A percentile compares a stretch with the other conserved stretches of the same genome.
phyloP scores from a whole-genome alignment of 2,113 vertebrate species.

The Lophotis ruficrista region DNA sequence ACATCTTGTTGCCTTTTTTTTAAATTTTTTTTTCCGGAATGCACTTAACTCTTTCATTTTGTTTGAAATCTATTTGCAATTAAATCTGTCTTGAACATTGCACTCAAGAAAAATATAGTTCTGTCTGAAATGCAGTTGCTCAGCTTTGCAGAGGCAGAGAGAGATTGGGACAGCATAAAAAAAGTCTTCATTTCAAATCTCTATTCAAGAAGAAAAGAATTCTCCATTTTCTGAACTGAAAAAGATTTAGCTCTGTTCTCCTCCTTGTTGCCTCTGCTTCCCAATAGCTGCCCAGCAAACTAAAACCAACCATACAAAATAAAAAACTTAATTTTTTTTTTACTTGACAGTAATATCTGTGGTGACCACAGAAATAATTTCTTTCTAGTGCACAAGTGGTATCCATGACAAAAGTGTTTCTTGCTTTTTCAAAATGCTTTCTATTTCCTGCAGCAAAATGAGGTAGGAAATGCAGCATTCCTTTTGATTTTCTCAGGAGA shows the following conservation, averaged over 20 bases:
- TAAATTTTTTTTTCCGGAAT: background rate
- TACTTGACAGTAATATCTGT: background rate
- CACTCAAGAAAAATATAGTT: background rate
- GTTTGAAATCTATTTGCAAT: constrained; percentile 11
- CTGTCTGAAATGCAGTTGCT: background rate
- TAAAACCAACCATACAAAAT: background rate
- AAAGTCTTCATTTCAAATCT: background rate
- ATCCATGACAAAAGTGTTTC: background rate
- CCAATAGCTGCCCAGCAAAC: background rate
- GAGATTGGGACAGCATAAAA: background rate
- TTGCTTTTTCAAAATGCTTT: background rate
- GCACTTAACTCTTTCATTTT: background rate
- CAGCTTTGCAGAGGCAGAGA: background rate
- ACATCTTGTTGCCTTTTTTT: background rate
- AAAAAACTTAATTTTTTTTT: background rate
- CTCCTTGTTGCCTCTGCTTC: background rate
- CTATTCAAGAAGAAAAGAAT: background rate
- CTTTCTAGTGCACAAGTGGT: background rate
- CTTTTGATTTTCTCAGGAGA: background rate
- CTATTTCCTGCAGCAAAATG: background rate
- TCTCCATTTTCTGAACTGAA: background rate
- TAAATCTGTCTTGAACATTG: background rate
- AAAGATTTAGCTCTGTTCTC: background rate
- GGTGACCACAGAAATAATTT: background rate
- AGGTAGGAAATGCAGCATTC: background rate